Evolutionary conservation across 2,797 vertebrate species (phyloP), one percentile per base, ranked within the genome.

Genomic region (Setipinna tenuifilis): DNA sequence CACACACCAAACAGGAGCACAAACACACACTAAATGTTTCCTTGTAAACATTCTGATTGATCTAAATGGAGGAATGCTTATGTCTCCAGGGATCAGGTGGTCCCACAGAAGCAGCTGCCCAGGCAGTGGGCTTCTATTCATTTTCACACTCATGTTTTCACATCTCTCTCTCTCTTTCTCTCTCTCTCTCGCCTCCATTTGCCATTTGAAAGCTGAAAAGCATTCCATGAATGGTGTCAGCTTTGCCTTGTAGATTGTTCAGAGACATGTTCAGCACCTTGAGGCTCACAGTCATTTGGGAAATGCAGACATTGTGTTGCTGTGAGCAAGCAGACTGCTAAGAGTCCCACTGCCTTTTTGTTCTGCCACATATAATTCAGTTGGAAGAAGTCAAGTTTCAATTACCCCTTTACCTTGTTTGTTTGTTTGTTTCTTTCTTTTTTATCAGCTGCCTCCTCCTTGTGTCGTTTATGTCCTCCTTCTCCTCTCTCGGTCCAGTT

Each of bases 191-290:
- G 2, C 35, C 65, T 71, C 12, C 17, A 10, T 71, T 14, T 31
- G 16, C 28, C 28, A 31, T 28, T 59, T 59, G 57, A 59, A 19
- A 59, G 17, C 19, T 59, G 58, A n/a, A 59, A 6, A 16, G 65
- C 0, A 12, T 71, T 31, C 25, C 65, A 71, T 71, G 11, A 19
- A 48, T 65, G 80, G 28, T 81, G 59, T 82, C 83, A 86, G 28
- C 83, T 68, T 35, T 57, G 35, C 85, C 31, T 75, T 21, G 31
- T n/a, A 48, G 44, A 83, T 23, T 46, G 83, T 88, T 87, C 57
- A 54, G 28, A 86, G 81, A 82, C 86, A 35, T 59, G 65, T 82
- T 88, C 80, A 71, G 80, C 83, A 86, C 86, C 83, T 84, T 44
- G 61, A 83, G 85, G 58, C 58, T 87, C 58, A 87, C 86, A 21